Conservation (phyloP, 2,888 invertebrate species). For the Vesta saturnalis region DNA sequence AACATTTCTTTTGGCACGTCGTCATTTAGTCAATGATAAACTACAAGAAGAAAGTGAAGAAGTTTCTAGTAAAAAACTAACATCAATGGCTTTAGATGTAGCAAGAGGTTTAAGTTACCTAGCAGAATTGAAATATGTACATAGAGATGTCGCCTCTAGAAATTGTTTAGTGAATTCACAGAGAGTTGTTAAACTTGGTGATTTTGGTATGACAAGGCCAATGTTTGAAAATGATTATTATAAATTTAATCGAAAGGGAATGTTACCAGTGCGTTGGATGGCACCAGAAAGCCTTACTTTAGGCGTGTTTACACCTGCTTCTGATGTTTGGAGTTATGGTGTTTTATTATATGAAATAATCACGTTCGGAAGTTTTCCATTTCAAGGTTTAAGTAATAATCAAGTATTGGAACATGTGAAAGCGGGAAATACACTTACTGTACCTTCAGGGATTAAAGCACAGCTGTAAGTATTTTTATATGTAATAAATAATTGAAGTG, state of each 20-base stretch:
- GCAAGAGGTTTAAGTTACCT: conserved; percentile 87
- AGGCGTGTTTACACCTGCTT: conserved; percentile 85
- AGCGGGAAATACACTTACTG: conserved; percentile 74
- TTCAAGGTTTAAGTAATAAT: conserved; percentile 85
- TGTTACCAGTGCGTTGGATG: conserved; percentile 94
- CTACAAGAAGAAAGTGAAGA: conserved; percentile 76
- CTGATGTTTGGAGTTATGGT: conserved; percentile 93
- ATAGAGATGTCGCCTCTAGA: conserved; percentile 84
- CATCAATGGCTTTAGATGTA: conserved; percentile 88
- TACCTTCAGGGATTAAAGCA: conserved; percentile 82
- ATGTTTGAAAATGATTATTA: conserved; percentile 91
- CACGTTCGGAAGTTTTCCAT: conserved; percentile 91
- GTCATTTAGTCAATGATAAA: conserved; percentile 79
- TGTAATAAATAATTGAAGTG: too few species aligned
- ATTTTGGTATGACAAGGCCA: conserved; percentile 93
- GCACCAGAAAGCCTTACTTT: conserved; percentile 86
- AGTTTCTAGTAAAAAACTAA: conserved; percentile 81
- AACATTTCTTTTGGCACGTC: conserved; percentile 84
- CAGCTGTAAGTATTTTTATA: conserved; percentile 74
- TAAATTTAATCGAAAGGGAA: conserved; percentile 85
- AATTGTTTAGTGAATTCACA: conserved; percentile 77
- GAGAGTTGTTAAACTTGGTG: conserved; percentile 83
- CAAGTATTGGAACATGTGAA: conserved; percentile 86
- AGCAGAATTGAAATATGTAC: conserved; percentile 86
- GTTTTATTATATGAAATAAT: conserved; percentile 88